Evolutionary conservation across 2,888 invertebrate genomes (phyloP).

Genomic region (Mimumesa dahlbomi): DNA sequence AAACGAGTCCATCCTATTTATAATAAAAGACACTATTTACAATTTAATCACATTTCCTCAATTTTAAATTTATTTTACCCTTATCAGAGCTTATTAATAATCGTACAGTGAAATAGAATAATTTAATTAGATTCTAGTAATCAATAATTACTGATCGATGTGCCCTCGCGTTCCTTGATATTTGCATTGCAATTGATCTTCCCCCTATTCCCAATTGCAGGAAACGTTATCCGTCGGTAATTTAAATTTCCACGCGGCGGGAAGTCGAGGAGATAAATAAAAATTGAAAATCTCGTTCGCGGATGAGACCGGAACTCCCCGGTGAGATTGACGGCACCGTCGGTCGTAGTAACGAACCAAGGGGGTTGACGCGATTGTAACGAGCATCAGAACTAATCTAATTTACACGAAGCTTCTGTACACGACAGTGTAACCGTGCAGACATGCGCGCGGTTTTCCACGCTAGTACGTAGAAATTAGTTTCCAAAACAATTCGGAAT

Average conservation of each 20-base stretch:
- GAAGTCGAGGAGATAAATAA: conserved; percentile 42
- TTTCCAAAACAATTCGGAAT: conserved; percentile 61
- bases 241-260: conserved; percentile 39
- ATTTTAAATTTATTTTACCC: too few species aligned
- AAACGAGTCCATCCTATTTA: too few species aligned
- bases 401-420: conserved; percentile 64
- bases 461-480: conserved; percentile 58
- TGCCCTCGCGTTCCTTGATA: too few species aligned
- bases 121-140: too few species aligned
- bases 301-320: conserved; percentile 32
- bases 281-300: conserved; percentile 47
- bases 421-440: conserved; percentile 63
- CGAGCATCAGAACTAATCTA: conserved; percentile 72
- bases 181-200: too few species aligned
- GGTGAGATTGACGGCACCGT: conserved; percentile 39
- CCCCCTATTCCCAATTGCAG: not conserved
- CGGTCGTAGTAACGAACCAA: conserved; percentile 51
- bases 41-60: too few species aligned
- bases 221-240: conserved; percentile 23
- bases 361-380: conserved; percentile 53
- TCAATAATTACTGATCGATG: too few species aligned
- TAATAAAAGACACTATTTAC: too few species aligned
- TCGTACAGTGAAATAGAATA: too few species aligned
- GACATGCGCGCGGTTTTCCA: conserved; percentile 21
- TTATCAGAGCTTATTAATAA: too few species aligned